A percentile compares a stretch with the other conserved stretches of the same genome.
Conservation (phyloP, 2,113 vertebrate species). For the Ardeotis arabs region DNA sequence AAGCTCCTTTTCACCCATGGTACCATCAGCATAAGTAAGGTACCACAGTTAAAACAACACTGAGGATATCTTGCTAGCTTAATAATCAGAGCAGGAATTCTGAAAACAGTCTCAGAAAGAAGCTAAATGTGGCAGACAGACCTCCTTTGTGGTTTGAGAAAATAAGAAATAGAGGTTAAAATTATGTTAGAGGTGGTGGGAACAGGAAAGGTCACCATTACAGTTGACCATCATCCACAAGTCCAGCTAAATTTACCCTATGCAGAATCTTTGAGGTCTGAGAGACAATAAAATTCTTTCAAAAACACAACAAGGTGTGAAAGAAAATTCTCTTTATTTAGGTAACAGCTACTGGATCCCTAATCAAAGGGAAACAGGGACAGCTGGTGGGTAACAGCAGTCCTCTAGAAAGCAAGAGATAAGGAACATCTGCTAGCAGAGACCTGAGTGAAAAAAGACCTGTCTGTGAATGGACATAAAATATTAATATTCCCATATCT, state of each 20-base stretch:
- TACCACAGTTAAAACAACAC: not conserved
- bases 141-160: not conserved
- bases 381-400: conserved; percentile 14
- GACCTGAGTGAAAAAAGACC: conserved; percentile 41
- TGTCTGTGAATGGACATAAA: conserved; percentile 39
- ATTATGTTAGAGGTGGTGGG: not conserved
- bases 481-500: conserved; percentile 51
- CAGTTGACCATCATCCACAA: not conserved
- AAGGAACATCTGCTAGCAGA: conserved; percentile 54
- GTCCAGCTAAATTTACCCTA: not conserved
- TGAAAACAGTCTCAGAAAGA: not conserved
- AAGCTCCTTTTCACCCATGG: not conserved
- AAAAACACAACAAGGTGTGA: not conserved
- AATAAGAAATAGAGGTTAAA: not conserved
- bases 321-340: not conserved
- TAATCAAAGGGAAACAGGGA: not conserved
- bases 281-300: not conserved
- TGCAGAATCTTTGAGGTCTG: not conserved
- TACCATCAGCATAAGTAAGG: not conserved
- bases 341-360: not conserved
- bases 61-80: not conserved
- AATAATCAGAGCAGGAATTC: not conserved
- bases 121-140: not conserved
- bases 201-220: not conserved
- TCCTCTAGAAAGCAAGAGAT: conserved; percentile 24